Percentiles rank a stretch among this genome's conserved stretches.
These are phyloP conservation scores for Salpingus planirostris DNA, from an alignment of 2,888 invertebrate species.

Conservation along the genomic window DNA sequence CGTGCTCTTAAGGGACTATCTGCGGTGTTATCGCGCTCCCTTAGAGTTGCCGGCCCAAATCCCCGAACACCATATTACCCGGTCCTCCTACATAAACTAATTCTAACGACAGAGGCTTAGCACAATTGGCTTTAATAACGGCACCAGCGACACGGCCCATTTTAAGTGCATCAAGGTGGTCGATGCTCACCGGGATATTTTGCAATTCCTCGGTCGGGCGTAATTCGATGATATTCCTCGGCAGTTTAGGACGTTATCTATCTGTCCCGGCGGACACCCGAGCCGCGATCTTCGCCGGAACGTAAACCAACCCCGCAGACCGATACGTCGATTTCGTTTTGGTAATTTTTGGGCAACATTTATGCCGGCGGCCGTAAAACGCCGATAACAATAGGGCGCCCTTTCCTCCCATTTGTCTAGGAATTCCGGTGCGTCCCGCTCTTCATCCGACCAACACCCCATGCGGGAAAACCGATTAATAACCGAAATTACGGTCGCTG, in stretches of 20 bases:
- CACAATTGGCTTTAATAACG: constrained; percentile 13
- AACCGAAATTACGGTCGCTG: too few relatives aligned
- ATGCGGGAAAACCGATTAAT: too few relatives aligned
- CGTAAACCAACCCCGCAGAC: constrained; percentile 18
- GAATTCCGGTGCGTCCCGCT: too few relatives aligned
- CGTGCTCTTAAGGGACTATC: constrained; percentile 16
- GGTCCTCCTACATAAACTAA: constrained; percentile 14
- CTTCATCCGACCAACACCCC: too few relatives aligned
- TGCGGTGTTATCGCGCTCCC: constrained; percentile 15
- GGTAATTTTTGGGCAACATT: constrained; percentile 7
- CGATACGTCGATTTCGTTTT: constrained; percentile 12
- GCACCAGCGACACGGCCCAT: constrained; percentile 15
- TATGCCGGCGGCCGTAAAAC: too few relatives aligned
- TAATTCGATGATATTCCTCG: constrained; percentile 22
- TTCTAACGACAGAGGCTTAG: constrained; percentile 16
- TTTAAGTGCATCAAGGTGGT: constrained; percentile 20
- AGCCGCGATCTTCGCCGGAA: constrained; percentile 14
- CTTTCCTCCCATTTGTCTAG: too few relatives aligned
- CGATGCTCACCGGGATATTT: too few relatives aligned
- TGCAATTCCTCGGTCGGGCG: constrained; percentile 22
- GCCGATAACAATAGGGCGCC: too few relatives aligned
- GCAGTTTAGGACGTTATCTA: constrained; percentile 24
- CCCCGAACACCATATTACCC: constrained; percentile 11
- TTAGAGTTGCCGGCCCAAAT: constrained; percentile 14
- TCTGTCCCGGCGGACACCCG: constrained; percentile 22